These are phyloP conservation scores for Myrmecophaga tridactyla DNA, from an alignment of 2,113 vertebrate species.

Conservation along the genomic window DNA sequence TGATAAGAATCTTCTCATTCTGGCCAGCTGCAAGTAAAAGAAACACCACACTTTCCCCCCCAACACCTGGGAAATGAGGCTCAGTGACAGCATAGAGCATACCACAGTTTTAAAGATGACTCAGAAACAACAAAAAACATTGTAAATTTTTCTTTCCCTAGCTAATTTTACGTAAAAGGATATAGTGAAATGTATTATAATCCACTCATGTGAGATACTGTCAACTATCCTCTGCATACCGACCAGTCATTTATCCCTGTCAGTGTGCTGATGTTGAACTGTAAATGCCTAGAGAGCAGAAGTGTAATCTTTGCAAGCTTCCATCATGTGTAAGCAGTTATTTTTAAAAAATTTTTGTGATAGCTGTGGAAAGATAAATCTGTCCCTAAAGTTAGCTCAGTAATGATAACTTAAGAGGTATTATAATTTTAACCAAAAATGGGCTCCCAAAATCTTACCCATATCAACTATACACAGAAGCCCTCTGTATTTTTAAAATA, in stretches of 20 bases:
- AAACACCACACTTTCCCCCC: neutral
- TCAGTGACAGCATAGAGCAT: neutral
- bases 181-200: neutral
- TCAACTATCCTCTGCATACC: neutral
- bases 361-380: neutral
- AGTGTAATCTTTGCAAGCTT: neutral
- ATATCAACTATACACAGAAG: neutral
- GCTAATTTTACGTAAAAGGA: constrained; percentile 28
- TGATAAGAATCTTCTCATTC: neutral
- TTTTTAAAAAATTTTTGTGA: neutral
- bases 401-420: neutral
- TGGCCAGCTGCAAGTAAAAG: neutral
- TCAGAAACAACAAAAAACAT: neutral
- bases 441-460: neutral
- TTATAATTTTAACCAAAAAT: constrained; percentile 23
- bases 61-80: neutral
- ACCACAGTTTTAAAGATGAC: constrained; percentile 23
- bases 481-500: constrained; percentile 43
- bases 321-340: neutral
- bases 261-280: neutral
- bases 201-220: neutral
- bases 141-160: constrained; percentile 7
- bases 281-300: neutral
- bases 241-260: neutral
- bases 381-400: neutral